These are phyloP conservation scores for Lamproptera curius DNA, from an alignment of 2,888 invertebrate genomes.

Conservation along the genomic window DNA sequence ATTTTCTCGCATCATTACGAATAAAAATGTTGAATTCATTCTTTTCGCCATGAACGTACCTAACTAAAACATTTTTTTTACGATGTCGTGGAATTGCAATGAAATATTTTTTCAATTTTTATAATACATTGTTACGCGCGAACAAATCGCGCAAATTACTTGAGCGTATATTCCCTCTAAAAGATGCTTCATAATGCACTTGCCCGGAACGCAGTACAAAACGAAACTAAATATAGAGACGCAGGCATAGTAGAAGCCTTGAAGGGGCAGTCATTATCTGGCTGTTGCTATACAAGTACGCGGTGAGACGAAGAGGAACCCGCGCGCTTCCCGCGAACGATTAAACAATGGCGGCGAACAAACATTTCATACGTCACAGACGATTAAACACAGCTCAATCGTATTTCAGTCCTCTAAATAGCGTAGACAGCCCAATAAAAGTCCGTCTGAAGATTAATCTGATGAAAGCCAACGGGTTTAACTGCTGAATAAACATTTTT, in stretches of 20 bases:
- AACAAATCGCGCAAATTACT: no score
- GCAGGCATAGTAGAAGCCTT: constrained; percentile 55
- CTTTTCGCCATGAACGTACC: no score
- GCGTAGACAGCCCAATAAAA: constrained; percentile 14
- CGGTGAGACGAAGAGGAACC: not conserved
- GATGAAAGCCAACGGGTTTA: constrained; percentile 14
- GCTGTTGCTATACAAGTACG: constrained; percentile 20
- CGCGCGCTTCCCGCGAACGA: constrained; percentile 12
- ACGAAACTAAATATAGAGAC: constrained; percentile 70
- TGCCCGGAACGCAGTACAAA: constrained; percentile 62
- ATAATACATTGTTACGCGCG: no score
- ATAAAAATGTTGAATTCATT: no score
- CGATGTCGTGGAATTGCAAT: no score
- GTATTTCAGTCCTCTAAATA: constrained; percentile 15
- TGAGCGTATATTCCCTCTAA: constrained; percentile 24
- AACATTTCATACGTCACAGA: constrained; percentile 10
- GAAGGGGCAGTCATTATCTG: constrained; percentile 42
- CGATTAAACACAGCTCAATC: constrained; percentile 19
- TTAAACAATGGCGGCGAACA: constrained; percentile 11
- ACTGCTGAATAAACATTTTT: constrained; percentile 15
- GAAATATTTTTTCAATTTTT: no score
- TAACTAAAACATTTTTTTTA: no score
- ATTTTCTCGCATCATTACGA: no score
- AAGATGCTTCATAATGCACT: constrained; percentile 33
- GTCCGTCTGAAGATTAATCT: constrained; percentile 16